These are phyloP conservation scores for Philereme transversata DNA, from an alignment of 2,888 invertebrate genomes.

Conservation along the genomic window DNA sequence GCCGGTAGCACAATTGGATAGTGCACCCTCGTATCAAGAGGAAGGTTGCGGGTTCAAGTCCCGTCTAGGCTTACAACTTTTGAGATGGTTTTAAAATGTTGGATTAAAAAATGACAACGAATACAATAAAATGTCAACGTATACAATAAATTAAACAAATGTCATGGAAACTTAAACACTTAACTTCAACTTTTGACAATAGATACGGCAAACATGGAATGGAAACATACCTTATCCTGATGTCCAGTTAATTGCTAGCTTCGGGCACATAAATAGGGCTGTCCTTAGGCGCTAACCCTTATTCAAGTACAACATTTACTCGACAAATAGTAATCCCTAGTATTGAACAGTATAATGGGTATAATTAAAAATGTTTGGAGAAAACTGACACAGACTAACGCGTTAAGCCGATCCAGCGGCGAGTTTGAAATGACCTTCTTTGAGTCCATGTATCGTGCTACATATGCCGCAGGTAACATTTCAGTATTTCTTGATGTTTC, in stretches of 20 bases:
- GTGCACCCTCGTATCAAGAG: too few species aligned
- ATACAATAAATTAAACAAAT: too few species aligned
- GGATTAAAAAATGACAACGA: too few species aligned
- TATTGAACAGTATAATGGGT: constrained; percentile 45
- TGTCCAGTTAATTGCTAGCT: constrained; percentile 28
- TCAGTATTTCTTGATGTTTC: too few species aligned
- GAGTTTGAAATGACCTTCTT: constrained; percentile 62
- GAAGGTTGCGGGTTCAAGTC: too few species aligned
- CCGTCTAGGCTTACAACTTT: too few species aligned
- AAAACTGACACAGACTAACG: constrained; percentile 57
- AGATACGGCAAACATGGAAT: constrained; percentile 13
- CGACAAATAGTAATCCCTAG: constrained; percentile 6
- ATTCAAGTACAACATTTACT: constrained; percentile 9
- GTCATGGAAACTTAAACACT: too few species aligned
- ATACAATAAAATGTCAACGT: too few species aligned
- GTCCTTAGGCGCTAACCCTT: constrained; percentile 1
- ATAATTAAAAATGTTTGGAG: constrained; percentile 50
- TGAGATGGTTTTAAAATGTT: too few species aligned
- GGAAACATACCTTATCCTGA: constrained; percentile 29
- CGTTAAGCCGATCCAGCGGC: constrained; percentile 57
- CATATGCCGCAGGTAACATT: constrained; percentile 61
- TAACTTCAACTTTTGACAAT: not conserved
- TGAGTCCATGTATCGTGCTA: constrained; percentile 62
- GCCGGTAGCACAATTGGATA: too few species aligned
- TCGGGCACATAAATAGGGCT: constrained; percentile 10